These are phyloP conservation scores for Protula sp. DNA, from an alignment of 2,888 invertebrate species.

Conservation along the genomic window DNA sequence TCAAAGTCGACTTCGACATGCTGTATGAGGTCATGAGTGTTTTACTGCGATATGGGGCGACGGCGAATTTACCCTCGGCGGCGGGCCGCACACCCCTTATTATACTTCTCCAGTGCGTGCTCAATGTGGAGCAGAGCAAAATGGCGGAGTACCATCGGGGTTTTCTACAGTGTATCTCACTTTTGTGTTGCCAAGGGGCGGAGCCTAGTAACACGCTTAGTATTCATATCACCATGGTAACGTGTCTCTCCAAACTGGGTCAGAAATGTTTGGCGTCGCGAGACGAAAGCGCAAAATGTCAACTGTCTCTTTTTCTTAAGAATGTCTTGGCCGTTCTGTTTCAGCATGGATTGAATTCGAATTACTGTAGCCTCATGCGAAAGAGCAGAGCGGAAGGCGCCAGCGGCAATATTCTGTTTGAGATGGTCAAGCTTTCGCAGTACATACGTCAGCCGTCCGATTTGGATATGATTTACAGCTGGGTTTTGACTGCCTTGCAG, in stretches of 20 bases:
- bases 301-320: slow-evolving; percentile 61
- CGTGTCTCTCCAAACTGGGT: slow-evolving; percentile 17
- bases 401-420: slow-evolving; percentile 62
- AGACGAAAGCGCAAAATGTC: slow-evolving; percentile 61
- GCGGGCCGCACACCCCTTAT: slow-evolving; percentile 60
- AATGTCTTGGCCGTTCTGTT: slow-evolving; percentile 64
- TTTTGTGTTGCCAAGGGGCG: slow-evolving; percentile 67
- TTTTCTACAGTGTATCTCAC: slow-evolving; percentile 67
- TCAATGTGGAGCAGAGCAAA: slow-evolving; percentile 69
- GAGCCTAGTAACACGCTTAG: slow-evolving; percentile 58
- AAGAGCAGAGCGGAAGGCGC: slow-evolving; percentile 30
- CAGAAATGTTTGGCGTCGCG: slow-evolving; percentile 52
- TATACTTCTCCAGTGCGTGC: slow-evolving; percentile 69
- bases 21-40: slow-evolving; percentile 32
- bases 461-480: slow-evolving; percentile 66
- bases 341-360: slow-evolving; percentile 65
- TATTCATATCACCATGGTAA: slow-evolving; percentile 16
- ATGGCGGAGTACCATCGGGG: slow-evolving; percentile 56
- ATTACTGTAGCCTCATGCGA: slow-evolving; percentile 57
- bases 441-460: slow-evolving; percentile 63
- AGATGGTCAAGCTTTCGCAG: slow-evolving; percentile 63
- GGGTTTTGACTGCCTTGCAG: slow-evolving; percentile 67
- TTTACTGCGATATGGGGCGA: slow-evolving; percentile 36
- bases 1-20: slow-evolving; percentile 35
- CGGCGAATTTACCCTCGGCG: slow-evolving; percentile 33